Evolutionary conservation across 2,797 vertebrate genomes (phyloP), one percentile per base, ranked within the genome.

Genomic region (Acipenser transmontanus): DNA sequence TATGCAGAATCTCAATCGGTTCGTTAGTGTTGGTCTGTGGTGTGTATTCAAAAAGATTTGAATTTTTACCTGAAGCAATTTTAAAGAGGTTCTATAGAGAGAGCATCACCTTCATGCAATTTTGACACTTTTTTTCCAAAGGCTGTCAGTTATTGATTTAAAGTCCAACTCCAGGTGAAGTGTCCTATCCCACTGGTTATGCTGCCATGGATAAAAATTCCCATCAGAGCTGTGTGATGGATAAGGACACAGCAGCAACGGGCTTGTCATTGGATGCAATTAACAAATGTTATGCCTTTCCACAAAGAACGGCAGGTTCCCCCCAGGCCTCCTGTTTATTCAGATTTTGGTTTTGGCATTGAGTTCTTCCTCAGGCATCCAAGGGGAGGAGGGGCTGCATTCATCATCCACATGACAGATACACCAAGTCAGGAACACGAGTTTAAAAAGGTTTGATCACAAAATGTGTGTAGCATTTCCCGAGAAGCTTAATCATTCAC

Each of bases 101-200:
- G 34, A 34, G 34, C 34, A 34, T 34, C 4, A 34, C 34, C 34
- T 34, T 34, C 34, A 1, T 34, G 34, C 34, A 34, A 34, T 34
- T 34, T 34, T 57, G 12, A 7, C 17, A 17, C 14, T 57, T 11
- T n/a, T n/a, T 13, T 7, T 2, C 6, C 54, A 57, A 57, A 57
- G 14, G 54, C 54, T 57, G 54, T 11, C 54, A 57, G 54, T 2
- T 57, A n/a, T 57, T n/a, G 54, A 9, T 57, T 57, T 57, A 57
- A n/a, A 57, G 54, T 57, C 12, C 54, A 11, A n/a, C 54, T 57
- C 54, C 54, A 57, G 54, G 54, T 57, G 54, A 57, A 57, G 54
- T 57, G 54, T 57, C 9, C 14, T 1, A 6, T 57, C 12, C 54
- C 54, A n/a, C 2, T 14, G 54, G 1, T n/a, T 57, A 13, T 13